A percentile compares a stretch with the other conserved stretches of the same genome.
These are phyloP conservation scores for Xyrauchen texanus DNA, from an alignment of 2,113 vertebrate genomes.

Conservation along the genomic window DNA sequence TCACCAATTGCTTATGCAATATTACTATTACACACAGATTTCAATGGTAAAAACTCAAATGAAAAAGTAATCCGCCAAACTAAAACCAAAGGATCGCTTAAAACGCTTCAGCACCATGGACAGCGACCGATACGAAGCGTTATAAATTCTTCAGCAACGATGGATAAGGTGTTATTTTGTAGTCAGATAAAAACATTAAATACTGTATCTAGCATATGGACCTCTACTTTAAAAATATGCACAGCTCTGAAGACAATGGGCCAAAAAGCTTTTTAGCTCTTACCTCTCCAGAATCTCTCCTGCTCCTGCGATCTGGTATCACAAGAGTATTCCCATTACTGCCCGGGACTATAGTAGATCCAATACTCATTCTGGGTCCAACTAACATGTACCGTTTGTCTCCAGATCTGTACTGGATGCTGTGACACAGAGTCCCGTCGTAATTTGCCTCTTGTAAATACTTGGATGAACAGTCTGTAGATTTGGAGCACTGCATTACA, in stretches of 20 bases:
- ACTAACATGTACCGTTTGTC: slow-evolving; percentile 59
- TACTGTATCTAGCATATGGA: background rate
- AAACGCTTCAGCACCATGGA: background rate
- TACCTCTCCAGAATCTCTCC: slow-evolving; percentile 44
- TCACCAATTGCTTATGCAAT: too few relatives aligned
- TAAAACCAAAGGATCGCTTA: too few relatives aligned
- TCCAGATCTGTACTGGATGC: slow-evolving; percentile 59
- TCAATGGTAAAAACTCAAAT: too few relatives aligned
- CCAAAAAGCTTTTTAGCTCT: background rate
- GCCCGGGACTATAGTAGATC: slow-evolving; percentile 51
- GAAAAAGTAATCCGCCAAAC: too few relatives aligned
- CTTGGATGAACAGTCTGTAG: too few relatives aligned
- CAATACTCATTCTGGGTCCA: slow-evolving; percentile 55
- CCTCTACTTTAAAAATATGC: background rate
- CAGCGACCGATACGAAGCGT: background rate
- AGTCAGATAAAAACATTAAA: too few relatives aligned
- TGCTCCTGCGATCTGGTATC: slow-evolving; percentile 49
- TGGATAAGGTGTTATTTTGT: too few relatives aligned
- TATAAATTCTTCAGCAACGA: too few relatives aligned
- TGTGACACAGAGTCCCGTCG: slow-evolving; percentile 51
- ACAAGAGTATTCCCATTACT: slow-evolving; percentile 61
- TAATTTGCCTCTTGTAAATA: too few relatives aligned
- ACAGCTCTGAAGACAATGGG: background rate
- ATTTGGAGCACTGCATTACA: too few relatives aligned
- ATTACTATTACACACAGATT: too few relatives aligned